Base-by-base conservation (phyloP, 2,113 vertebrate species). In the Siniperca knerii region DNA sequence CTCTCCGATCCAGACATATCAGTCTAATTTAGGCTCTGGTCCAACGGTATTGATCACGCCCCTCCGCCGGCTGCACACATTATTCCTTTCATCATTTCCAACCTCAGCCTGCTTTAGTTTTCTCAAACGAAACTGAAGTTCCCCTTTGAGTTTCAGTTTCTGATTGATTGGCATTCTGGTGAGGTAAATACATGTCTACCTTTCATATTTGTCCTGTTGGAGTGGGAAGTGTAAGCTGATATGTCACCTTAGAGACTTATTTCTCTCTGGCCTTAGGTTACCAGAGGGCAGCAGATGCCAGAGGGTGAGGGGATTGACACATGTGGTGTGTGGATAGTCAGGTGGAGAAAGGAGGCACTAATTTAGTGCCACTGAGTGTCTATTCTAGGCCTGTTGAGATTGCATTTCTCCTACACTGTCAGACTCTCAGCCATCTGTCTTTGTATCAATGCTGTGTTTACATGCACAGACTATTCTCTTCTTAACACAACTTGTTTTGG, bases 341-440 rank as follows among this genome's bases (percentile, higher is more conserved):
- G 89, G 79, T 89, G 93, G 64, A 78, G 93, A 87, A 85, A 90
- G 82, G 64, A 83, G 75, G 75, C 73, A 67, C 83, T 86, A 82
- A 89, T 89, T 84, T 88, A 90, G 81, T 75, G 79, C 80, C 4
- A 9, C 48, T 21, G 72, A 11, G 48, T 1, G 50, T 85, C 90
- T 90, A 93, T 93, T 94, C 89, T 90, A 5, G 83, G 75, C 64
- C 64, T 8, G 77, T 70, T 64, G 74, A 82, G 84, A 72, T 82
- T 33, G 77, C 66, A 55, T 90, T 90, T 89, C 78, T 82, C 69
- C 46, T 58, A 68, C 82, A 25, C 84, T 82, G 77, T 87, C 77
- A 75, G 54, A 65, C 72, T 80, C 77, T 67, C 23, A 9, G 66
- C 58, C 82, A 88, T 90, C 77, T 72, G 65, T 84, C 82, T 54